Percentiles rank a stretch among this genome's conserved stretches.
phyloP scores from a whole-genome alignment of 2,888 invertebrate genomes.

The Prostheceraeus crozeri region DNA sequence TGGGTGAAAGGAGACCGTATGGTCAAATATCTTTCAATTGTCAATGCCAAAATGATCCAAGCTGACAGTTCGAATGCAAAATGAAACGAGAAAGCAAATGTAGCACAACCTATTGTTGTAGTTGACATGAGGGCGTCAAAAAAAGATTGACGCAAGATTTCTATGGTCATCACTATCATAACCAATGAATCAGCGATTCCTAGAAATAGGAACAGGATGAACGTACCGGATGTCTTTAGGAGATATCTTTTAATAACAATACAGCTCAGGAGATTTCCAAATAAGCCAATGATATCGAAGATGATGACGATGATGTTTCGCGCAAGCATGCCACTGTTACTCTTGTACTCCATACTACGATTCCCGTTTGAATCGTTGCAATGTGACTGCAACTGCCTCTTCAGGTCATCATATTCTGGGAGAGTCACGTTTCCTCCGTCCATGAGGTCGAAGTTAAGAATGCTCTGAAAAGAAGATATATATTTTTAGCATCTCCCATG shows the following conservation, averaged over 20 bases:
- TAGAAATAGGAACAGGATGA: conserved; percentile 15
- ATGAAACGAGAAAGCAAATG: neutral
- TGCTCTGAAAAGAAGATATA: too few species aligned
- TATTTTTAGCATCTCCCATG: too few species aligned
- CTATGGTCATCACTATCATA: neutral
- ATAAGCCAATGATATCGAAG: neutral
- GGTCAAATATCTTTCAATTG: conserved; percentile 4
- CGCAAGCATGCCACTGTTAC: too few species aligned
- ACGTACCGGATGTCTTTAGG: conserved; percentile 12
- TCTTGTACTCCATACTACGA: too few species aligned
- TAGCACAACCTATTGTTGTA: neutral
- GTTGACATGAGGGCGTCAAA: neutral
- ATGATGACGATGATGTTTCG: neutral
- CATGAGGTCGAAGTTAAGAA: too few species aligned
- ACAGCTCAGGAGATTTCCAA: conserved; percentile 15
- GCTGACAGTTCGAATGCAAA: conserved; percentile 7
- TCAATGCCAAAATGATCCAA: conserved; percentile 14
- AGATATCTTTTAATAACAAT: conserved; percentile 10
- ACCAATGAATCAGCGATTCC: neutral
- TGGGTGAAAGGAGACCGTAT: neutral
- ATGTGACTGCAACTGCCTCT: too few species aligned
- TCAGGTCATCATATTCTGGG: too few species aligned
- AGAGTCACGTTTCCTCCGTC: too few species aligned
- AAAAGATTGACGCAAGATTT: neutral
- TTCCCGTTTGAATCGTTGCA: too few species aligned